phyloP scores from a whole-genome alignment of 2,888 invertebrate species.

The Mellilla xanthometata region DNA sequence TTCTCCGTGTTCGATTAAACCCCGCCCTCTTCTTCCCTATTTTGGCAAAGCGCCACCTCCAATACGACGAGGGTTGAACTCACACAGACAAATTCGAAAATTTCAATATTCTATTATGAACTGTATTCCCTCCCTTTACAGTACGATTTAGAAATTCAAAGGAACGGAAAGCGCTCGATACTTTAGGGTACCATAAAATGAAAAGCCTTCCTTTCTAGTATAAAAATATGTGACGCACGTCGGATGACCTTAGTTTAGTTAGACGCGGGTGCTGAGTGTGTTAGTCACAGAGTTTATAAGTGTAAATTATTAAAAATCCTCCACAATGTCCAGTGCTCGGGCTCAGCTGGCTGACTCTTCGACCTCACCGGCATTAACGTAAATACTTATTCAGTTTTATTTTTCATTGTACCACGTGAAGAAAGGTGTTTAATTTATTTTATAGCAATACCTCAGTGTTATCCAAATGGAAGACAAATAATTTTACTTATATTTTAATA shows the following conservation, averaged over 20 bases:
- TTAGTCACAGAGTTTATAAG: not conserved
- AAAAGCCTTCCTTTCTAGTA: not conserved
- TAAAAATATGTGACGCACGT: not conserved
- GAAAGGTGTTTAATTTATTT: no score
- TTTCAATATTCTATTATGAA: not conserved
- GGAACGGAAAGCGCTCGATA: not conserved
- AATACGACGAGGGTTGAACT: not conserved
- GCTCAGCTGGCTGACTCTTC: not conserved
- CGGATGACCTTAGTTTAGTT: not conserved
- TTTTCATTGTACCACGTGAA: no score
- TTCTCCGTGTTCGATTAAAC: not conserved
- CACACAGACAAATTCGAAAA: no score
- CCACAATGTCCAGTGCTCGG: not conserved
- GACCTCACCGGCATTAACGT: not conserved
- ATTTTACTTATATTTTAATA: no score
- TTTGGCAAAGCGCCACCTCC: not conserved
- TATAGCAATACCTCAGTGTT: no score
- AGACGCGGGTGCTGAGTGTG: not conserved
- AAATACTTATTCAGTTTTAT: no score
- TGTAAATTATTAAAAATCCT: not conserved
- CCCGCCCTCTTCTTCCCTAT: not conserved
- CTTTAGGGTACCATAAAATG: not conserved
- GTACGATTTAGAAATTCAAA: not conserved
- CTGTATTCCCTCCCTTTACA: not conserved
- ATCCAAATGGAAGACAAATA: no score